These are phyloP conservation scores for Phrynocephalus forsythii DNA, from an alignment of 2,797 vertebrate genomes.

Conservation along the genomic window DNA sequence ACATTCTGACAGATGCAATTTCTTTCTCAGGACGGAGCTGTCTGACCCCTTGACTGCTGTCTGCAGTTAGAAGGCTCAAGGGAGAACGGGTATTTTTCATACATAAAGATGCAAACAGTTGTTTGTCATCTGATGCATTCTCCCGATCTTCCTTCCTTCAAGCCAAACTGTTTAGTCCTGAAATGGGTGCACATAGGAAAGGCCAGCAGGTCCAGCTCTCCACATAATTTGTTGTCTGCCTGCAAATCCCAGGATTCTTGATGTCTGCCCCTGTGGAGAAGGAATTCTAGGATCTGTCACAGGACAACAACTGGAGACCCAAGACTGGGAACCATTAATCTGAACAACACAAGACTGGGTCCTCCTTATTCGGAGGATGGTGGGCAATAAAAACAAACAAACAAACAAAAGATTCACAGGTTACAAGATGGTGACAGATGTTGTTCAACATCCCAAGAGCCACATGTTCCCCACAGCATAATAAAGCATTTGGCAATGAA, in stretches of 20 bases:
- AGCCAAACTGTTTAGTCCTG: neutral
- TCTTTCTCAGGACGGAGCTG: constrained; percentile 3
- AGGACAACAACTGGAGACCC: neutral
- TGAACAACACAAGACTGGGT: neutral
- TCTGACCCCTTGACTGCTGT: constrained; percentile 19
- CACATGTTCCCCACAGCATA: neutral
- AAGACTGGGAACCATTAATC: neutral
- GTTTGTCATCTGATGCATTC: neutral
- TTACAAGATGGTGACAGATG: neutral
- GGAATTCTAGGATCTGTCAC: neutral
- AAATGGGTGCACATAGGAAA: neutral
- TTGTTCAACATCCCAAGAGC: neutral
- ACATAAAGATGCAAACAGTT: constrained; percentile 9
- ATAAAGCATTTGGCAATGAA: neutral
- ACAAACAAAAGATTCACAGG: neutral
- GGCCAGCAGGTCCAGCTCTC: neutral
- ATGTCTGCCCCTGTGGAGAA: neutral
- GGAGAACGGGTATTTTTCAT: constrained; percentile 24
- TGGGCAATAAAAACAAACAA: no score
- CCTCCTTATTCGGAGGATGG: no score
- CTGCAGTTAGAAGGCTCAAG: constrained; percentile 13
- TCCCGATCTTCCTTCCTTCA: neutral
- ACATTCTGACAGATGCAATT: constrained; percentile 7
- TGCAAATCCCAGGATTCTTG: neutral
- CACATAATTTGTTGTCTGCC: neutral